Conservation (phyloP, 2,797 vertebrate genomes). For the Acanthornis magna region DNA sequence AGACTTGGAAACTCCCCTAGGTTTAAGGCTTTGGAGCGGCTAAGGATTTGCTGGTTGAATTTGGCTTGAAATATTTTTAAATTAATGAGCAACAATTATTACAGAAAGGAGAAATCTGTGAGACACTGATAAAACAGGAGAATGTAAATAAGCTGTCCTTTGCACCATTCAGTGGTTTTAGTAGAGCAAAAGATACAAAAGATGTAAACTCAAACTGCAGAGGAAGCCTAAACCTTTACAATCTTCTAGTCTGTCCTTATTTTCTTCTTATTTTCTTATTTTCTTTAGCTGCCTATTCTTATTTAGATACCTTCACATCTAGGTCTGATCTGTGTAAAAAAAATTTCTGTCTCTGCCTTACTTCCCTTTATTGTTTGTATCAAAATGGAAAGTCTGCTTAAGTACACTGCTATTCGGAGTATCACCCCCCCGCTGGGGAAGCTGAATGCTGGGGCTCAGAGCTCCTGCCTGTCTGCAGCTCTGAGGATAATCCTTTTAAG, state of each 20-base stretch:
- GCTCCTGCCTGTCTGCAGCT: neutral
- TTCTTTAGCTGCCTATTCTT: neutral
- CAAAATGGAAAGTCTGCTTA: neutral
- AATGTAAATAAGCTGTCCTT: neutral
- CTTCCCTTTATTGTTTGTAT: neutral
- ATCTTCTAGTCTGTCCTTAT: neutral
- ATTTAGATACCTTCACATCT: neutral
- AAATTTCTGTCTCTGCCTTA: neutral
- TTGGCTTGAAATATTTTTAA: neutral
- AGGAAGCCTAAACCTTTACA: neutral
- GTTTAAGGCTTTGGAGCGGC: neutral
- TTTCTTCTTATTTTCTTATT: neutral
- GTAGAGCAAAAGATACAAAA: neutral
- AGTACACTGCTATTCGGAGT: neutral
- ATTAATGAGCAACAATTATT: neutral
- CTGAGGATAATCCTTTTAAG: neutral
- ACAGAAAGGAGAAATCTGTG: neutral
- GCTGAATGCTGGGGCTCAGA: neutral
- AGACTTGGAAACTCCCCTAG: neutral
- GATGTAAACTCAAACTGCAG: neutral
- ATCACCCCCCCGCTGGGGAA: neutral
- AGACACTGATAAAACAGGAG: neutral
- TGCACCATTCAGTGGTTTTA: neutral
- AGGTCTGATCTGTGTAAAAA: neutral
- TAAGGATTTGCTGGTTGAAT: neutral